Base-by-base conservation (phyloP, 1,140 invertebrate genomes). In the Eueides isabella region DNA sequence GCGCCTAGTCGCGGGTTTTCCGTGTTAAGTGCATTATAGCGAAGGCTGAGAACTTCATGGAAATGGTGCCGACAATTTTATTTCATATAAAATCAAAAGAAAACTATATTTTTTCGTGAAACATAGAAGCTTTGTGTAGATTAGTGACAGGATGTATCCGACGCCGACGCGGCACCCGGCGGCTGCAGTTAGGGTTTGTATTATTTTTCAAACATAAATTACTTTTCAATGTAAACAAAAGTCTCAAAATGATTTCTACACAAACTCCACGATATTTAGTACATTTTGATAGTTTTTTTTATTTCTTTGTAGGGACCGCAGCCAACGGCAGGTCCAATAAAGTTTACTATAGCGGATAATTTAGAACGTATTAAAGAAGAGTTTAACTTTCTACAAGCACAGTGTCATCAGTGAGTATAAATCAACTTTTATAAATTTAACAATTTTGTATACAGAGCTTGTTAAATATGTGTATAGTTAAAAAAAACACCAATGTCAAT, bases 281-380 rank as follows among this genome's bases (percentile, higher is more conserved):
- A 26, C 71, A 74, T 72, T 78, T 67, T 74, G 80, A 79, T 77
- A 66, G 62, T 82, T 83, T 86, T 83, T 95, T 95, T 41, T 66
- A 93, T 78, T 77, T 89, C 80, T 95, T 95, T 68, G 67, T 93
- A 98, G 97, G 97, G 97, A 84, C 97, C 97, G 86, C 97, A 97
- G 87, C 97, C 97, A 89, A 97, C 97, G 94, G 94, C 96, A 93
- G 95, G 98, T 95, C 96, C 98, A 94, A 94, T 99, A 90, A 99
- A 99, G 94, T 99, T 99, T 94, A 99, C 98, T 74, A 97, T 99
- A 86, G 96, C 97, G 61, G 98, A 99, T 93, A 98, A 98, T 83
- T 97, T 98, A 94, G 98, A 99, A 94, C 95, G 98, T 86, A 99
- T 99, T 90, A 99, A 99, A 95, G 98, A 99, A 94, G 98, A 99